Base-by-base conservation (phyloP, 2,888 invertebrate genomes). In the Napeogenes sylphis region DNA sequence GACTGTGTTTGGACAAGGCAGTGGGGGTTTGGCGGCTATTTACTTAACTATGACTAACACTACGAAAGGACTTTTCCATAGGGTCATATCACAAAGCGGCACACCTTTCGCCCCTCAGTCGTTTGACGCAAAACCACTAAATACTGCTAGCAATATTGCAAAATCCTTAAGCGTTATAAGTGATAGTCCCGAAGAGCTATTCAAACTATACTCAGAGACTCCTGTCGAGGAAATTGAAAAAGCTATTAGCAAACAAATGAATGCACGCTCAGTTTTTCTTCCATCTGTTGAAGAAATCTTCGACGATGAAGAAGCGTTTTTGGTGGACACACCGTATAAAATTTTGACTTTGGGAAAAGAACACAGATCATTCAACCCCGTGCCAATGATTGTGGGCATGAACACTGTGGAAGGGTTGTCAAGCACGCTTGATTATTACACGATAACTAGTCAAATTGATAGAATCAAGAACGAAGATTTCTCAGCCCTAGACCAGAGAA, bases 351-450 rank as follows among this genome's bases (percentile, higher is more conserved):
- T 73, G 3, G 63, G 65, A 35, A 77, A 83, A 45, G 70, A 73
- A 1, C 76, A 79, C 2, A 72, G 73, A 2, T 61, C 67, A 2
- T 83, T 85, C 45, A 77, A 87, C 30, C 81, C 87, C 0, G 89
- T 91, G 5, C 92, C 93, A 0, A 75, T 87, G 0, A 84, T 93
- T 4, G 82, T 91, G 68, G 93, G 93, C 0, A 76, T 92, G 0
- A 92, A 90, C 58, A 91, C 91, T 0, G 91, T 89, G 0, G 93
- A 93, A 77, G 93, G 92, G 0, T 68, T 92, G 0, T 83, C 88
- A 0, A 83, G 84, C 56, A 90, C 85, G 63, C 73, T 87, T 32
- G 87, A 89, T 59, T 86, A 84, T 59, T 76, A 83, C 45, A 86
- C 87, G 0, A 81, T 88, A 0, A 86, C 84, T 0, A 85, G 85